Evolutionary conservation across 2,888 invertebrate species (phyloP).

Genomic region (Seladonia tumulorum): DNA sequence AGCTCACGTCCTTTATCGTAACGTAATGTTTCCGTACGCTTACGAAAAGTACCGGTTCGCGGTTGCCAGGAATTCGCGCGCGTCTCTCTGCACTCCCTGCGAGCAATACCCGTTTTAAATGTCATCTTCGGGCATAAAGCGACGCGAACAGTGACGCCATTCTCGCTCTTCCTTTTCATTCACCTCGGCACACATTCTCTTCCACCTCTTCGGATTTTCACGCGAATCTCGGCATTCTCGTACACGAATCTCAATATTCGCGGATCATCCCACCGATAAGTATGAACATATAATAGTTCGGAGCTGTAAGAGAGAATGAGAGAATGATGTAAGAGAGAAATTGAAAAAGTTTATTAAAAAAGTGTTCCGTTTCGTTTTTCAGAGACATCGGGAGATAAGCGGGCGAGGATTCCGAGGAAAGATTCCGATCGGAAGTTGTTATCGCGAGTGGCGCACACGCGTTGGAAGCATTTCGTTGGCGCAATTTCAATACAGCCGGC

Average conservation of each 20-base stretch:
- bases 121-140: neutral
- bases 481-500: neutral
- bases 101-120: neutral
- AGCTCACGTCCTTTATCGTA: neutral
- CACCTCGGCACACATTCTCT: conserved; percentile 20
- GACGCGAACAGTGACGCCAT: conserved; percentile 19
- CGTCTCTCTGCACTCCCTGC: neutral
- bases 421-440: neutral
- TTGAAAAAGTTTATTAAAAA: neutral
- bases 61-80: neutral
- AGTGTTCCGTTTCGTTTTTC: neutral
- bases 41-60: conserved; percentile 3
- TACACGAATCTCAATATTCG: neutral
- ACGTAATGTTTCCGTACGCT: neutral
- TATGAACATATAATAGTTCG: no score
- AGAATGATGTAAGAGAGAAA: neutral
- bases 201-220: neutral
- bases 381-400: neutral
- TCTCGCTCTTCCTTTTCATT: conserved; percentile 29
- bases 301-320: neutral
- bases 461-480: conserved; percentile 24
- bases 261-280: neutral
- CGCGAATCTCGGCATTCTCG: neutral
- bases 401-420: neutral
- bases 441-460: conserved; percentile 22